A percentile compares a stretch with the other conserved stretches of the same genome.
Evolutionary conservation across 2,888 invertebrate genomes (phyloP).

Genomic region (Synanthedon vespiformis): DNA sequence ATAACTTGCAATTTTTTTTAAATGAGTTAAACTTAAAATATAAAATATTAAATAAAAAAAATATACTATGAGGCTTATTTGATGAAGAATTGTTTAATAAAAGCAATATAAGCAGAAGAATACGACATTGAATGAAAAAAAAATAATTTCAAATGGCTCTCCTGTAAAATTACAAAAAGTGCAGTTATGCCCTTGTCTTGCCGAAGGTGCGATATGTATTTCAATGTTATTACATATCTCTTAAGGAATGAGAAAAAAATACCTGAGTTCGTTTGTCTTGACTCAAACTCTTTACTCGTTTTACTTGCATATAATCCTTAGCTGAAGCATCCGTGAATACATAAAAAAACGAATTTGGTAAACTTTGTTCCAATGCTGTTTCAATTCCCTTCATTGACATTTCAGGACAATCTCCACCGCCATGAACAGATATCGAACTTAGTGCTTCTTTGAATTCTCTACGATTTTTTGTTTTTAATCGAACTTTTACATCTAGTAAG

Average conservation of each 20-base stretch:
- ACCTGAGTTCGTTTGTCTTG: constrained; percentile 32
- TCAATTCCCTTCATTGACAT: constrained; percentile 36
- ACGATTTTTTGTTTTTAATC: constrained; percentile 20
- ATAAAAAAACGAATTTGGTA: constrained; percentile 33
- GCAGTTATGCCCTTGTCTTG: too few relatives aligned
- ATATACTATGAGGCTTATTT: too few relatives aligned
- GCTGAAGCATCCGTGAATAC: constrained; percentile 51
- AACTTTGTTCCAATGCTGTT: constrained; percentile 23
- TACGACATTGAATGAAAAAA: too few relatives aligned
- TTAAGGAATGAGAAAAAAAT: background rate
- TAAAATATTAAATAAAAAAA: too few relatives aligned
- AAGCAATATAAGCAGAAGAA: too few relatives aligned
- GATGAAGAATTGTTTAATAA: too few relatives aligned
- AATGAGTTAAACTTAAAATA: too few relatives aligned
- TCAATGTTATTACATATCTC: too few relatives aligned
- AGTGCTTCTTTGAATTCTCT: constrained; percentile 21
- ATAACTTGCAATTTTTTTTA: too few relatives aligned
- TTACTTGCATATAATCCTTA: constrained; percentile 18
- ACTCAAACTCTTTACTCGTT: constrained; percentile 25
- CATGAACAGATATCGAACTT: constrained; percentile 13
- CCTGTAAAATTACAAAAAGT: too few relatives aligned
- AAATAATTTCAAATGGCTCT: too few relatives aligned
- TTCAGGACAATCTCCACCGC: constrained; percentile 37
- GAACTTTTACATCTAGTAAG: constrained; percentile 13
- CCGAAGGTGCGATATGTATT: too few relatives aligned